Conservation (phyloP, 2,888 invertebrate species). For the Leucophenga maculata region DNA sequence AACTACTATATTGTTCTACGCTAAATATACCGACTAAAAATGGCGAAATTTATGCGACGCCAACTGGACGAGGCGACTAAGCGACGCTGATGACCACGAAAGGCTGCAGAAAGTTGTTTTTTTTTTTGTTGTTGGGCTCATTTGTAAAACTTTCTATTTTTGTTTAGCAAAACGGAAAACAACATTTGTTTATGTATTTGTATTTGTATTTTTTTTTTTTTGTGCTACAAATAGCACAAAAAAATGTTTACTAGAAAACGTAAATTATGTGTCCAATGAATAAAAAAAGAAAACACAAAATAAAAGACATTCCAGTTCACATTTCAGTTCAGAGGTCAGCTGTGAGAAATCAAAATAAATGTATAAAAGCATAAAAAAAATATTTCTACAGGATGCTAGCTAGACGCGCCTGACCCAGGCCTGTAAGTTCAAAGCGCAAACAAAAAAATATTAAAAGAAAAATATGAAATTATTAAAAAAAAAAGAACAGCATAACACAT, state of each 20-base stretch:
- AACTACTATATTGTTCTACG: slow-evolving; percentile 15
- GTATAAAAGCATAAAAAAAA: slow-evolving; percentile 2
- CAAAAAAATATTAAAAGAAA: slow-evolving; percentile 21
- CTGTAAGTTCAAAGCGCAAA: slow-evolving; percentile 18
- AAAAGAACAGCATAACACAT: slow-evolving; percentile 31
- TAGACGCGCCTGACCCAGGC: background rate
- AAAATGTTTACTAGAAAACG: slow-evolving; percentile 45
- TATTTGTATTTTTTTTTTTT: slow-evolving; percentile 54
- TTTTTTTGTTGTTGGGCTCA: background rate
- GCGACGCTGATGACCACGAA: slow-evolving; percentile 21
- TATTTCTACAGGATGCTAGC: background rate
- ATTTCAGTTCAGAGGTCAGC: slow-evolving; percentile 12
- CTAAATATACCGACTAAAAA: slow-evolving; percentile 44
- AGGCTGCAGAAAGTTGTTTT: slow-evolving; percentile 38
- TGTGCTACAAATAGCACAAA: slow-evolving; percentile 17
- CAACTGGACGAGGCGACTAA: slow-evolving; percentile 56
- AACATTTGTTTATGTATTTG: slow-evolving; percentile 45
- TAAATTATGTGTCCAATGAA: background rate
- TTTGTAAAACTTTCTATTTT: slow-evolving; percentile 20
- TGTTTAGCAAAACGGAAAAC: slow-evolving; percentile 36
- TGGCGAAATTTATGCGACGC: slow-evolving; percentile 62
- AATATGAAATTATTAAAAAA: slow-evolving; percentile 4
- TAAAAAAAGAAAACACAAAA: background rate
- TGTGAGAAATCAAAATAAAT: slow-evolving; percentile 11
- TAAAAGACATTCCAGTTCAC: background rate